These are phyloP conservation scores for Eristalis tenax DNA, from an alignment of 2,888 invertebrate genomes.

Conservation along the genomic window DNA sequence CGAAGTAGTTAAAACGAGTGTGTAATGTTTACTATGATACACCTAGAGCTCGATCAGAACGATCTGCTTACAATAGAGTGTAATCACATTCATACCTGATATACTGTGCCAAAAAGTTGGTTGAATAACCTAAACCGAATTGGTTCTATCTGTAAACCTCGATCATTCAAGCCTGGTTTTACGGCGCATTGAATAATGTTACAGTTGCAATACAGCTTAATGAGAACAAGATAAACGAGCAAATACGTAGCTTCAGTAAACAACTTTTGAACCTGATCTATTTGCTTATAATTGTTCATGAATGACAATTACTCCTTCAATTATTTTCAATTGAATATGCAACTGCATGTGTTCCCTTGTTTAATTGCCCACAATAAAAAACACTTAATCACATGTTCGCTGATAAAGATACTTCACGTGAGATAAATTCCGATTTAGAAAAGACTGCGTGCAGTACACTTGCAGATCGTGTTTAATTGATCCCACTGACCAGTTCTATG, in stretches of 20 bases:
- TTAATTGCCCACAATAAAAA: not conserved
- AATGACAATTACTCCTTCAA: not conserved
- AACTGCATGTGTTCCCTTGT: not conserved
- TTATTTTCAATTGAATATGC: not conserved
- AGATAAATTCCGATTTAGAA: not conserved
- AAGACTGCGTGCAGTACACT: not conserved
- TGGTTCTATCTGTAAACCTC: too few relatives aligned
- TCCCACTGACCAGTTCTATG: not conserved
- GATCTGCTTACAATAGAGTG: too few relatives aligned
- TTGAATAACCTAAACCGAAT: too few relatives aligned
- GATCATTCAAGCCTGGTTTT: too few relatives aligned
- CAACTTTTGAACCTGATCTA: not conserved
- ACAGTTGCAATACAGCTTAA: too few relatives aligned
- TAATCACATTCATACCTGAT: too few relatives aligned
- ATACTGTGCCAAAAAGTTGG: too few relatives aligned
- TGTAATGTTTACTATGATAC: too few relatives aligned
- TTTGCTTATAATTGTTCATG: not conserved
- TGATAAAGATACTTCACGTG: not conserved
- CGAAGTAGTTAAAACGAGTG: too few relatives aligned
- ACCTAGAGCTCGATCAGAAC: too few relatives aligned
- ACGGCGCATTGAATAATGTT: too few relatives aligned
- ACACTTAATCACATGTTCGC: not conserved
- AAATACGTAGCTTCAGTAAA: not conserved
- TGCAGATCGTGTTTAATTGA: not conserved
- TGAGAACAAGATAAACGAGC: not conserved